Base-by-base conservation (phyloP, 2,797 vertebrate species). In the Neosilurus mollespiculum region DNA sequence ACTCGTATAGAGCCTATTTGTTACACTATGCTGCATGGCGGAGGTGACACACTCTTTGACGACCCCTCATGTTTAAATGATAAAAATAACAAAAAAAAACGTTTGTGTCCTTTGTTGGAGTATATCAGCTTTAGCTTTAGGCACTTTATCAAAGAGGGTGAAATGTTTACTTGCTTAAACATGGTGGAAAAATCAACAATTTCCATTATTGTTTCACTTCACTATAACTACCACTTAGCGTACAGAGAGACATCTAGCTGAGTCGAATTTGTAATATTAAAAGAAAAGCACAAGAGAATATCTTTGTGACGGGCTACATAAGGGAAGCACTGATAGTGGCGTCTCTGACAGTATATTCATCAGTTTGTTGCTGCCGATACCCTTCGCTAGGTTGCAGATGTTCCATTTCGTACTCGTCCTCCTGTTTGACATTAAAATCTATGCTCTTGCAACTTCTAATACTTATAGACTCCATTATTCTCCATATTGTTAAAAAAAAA, bases 381-480 rank as follows among this genome's bases (percentile, higher is more conserved):
- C 11, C 43, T 71, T 71, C 18, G 3, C 18, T n/a, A 14, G 20
- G 43, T n/a, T 71, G 11, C 22, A 24, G n/a, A 71, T 51, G 20
- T n/a, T 71, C 11, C 22, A 71, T 49, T 51, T n/a, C 51, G 43
- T 15, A 20, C 69, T 71, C 12, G 12, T 51, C 22, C 22, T 14
- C 43, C 43, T 14, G 69, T 71, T 53, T 53, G 69, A 51, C 69
- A 53, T 71, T 51, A 71, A 71, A 71, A 12, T 71, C 69, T 51
- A 20, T 49, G 10, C 43, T 51, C 22, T n/a, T 71, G 22, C 22
- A 1, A 24, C 51, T 43, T 43, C 37, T 43, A 43, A 43, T 43
- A 43, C 37, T 43, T 43, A 43, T 43, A 6, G 69, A 20, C 34
- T 69, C 15, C 26, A 18, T 26, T 6, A 49, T 49, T 51, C 11